Percentiles rank a stretch among this genome's conserved stretches.
Conservation (phyloP, 2,113 vertebrate genomes). For the Protobothrops flavoviridis region DNA sequence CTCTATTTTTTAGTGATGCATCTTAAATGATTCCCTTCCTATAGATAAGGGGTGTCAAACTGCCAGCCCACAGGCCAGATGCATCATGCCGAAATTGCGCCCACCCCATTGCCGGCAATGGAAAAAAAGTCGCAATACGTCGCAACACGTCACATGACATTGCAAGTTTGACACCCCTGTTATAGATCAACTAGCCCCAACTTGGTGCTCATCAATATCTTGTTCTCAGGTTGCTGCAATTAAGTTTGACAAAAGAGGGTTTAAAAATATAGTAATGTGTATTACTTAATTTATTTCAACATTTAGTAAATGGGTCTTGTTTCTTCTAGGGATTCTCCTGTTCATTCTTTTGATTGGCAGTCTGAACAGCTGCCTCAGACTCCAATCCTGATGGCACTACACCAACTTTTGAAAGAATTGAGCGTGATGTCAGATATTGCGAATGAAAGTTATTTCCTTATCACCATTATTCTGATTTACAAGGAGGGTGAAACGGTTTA, state of each 20-base stretch:
- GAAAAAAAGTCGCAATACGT: no score
- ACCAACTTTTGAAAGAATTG: neutral
- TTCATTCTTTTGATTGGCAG: neutral
- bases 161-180: neutral
- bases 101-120: no score
- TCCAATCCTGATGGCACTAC: neutral
- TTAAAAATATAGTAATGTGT: neutral
- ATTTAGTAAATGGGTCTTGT: neutral
- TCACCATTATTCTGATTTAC: neutral
- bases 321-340: neutral
- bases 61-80: no score
- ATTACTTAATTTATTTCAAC: neutral
- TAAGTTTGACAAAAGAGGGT: neutral
- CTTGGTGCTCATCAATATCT: neutral
- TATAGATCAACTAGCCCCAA: neutral
- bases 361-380: neutral
- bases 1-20: neutral
- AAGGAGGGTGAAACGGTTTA: neutral
- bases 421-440: slow-evolving; percentile 3
- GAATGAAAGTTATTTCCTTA: neutral
- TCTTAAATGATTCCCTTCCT: neutral
- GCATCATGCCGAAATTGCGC: no score
- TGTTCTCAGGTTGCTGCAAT: neutral
- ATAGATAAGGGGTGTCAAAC: neutral
- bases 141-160: no score